A percentile compares a stretch with the other conserved stretches of the same genome.
phyloP scores from a whole-genome alignment of 2,797 vertebrate species.

The Poecilia gillii region DNA sequence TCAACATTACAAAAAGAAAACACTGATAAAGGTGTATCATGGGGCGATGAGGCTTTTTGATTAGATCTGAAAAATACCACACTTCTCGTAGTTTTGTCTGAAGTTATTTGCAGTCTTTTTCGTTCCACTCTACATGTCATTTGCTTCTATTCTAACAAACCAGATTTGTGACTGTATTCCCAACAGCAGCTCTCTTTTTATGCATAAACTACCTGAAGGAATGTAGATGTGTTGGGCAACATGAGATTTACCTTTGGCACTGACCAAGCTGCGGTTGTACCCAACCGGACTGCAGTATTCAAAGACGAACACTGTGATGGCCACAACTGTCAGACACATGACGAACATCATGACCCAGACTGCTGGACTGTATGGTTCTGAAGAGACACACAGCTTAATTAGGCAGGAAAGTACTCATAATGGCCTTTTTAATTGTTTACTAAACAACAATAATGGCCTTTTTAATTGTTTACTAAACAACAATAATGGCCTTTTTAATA shows the following conservation, averaged over 20 bases:
- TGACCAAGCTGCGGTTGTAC: conserved; percentile 94
- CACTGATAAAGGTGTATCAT: neutral
- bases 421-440: too few species aligned
- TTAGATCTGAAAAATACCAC: neutral
- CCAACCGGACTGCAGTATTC: conserved; percentile 98
- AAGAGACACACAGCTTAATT: neutral
- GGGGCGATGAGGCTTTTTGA: neutral
- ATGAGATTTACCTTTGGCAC: conserved; percentile 88
- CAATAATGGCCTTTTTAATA: neutral
- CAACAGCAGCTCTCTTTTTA: neutral
- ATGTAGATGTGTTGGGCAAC: neutral
- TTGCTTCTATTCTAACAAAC: neutral
- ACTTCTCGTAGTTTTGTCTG: neutral
- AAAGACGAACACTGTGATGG: conserved; percentile 94
- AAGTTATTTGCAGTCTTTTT: neutral
- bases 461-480: too few species aligned
- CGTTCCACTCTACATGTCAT: neutral
- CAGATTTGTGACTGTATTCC: neutral
- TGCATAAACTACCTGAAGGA: neutral
- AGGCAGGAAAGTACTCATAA: neutral
- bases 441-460: neutral
- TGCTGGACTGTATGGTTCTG: conserved; percentile 94
- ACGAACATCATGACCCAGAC: conserved; percentile 99
- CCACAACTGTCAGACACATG: conserved; percentile 98
- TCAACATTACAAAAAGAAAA: neutral